Evolutionary conservation across 2,797 vertebrate genomes (phyloP).

Genomic region (Pogoniulus pusillus): DNA sequence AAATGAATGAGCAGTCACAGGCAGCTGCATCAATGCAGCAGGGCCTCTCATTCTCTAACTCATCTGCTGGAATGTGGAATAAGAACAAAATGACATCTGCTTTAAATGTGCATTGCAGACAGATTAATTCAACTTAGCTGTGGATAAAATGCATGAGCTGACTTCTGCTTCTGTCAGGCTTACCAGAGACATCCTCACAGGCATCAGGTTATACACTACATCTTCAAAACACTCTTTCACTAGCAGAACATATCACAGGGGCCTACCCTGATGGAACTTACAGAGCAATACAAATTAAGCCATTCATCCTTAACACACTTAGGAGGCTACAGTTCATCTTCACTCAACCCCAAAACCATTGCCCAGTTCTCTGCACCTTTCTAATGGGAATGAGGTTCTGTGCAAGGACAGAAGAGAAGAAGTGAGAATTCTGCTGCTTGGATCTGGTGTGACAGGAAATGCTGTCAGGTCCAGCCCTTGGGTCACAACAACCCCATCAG

Average conservation of each 20-base stretch:
- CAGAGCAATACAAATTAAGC: neutral
- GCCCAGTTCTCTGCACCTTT: neutral
- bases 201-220: neutral
- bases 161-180: slow-evolving; percentile 32
- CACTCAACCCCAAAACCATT: neutral
- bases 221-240: slow-evolving; percentile 12
- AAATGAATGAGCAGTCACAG: neutral
- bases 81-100: neutral
- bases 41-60: neutral
- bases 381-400: neutral
- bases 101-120: slow-evolving; percentile 26
- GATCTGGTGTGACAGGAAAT: too few relatives aligned
- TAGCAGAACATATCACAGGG: neutral
- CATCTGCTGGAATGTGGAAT: neutral
- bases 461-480: too few relatives aligned
- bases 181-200: neutral
- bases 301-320: neutral
- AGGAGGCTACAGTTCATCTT: neutral
- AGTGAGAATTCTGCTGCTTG: too few relatives aligned
- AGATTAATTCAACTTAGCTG: neutral
- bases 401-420: neutral
- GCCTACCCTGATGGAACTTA: neutral
- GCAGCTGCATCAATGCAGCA: neutral
- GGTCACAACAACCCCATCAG: too few relatives aligned
- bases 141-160: slow-evolving; percentile 7